Percentiles rank a stretch among this genome's conserved stretches.
Conservation (phyloP, 1,140 invertebrate genomes). For the Orchesella cincta region DNA sequence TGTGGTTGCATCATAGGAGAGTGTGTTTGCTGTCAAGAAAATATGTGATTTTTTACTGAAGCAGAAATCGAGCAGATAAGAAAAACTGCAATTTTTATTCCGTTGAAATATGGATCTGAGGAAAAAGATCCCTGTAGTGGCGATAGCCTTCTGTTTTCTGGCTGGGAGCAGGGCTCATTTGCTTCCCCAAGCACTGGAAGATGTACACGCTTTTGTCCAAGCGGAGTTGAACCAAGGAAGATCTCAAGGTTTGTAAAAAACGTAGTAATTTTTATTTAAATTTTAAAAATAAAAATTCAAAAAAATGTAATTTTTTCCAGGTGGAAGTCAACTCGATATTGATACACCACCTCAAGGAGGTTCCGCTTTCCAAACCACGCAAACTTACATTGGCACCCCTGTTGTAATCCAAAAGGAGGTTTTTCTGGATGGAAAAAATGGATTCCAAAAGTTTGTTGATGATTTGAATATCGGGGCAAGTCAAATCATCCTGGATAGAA, state of each 20-base stretch:
- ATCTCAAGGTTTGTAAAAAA: slow-evolving; percentile 18
- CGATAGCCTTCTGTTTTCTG: not conserved
- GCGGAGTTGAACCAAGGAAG: not conserved
- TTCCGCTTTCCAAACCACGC: not conserved
- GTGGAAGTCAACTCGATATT: not conserved
- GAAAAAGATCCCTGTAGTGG: not conserved
- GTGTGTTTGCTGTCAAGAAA: not conserved
- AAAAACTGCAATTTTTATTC: not conserved
- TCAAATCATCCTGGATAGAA: not conserved
- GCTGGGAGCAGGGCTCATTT: not conserved
- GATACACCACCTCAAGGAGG: not conserved
- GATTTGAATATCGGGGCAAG: not conserved
- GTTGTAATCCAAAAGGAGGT: not conserved
- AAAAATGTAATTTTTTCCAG: not conserved
- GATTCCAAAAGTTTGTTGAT: not conserved
- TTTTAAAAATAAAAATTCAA: not conserved
- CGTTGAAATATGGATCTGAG: not conserved
- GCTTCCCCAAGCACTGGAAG: slow-evolving; percentile 3
- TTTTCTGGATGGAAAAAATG: not conserved
- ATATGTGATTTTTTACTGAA: not conserved
- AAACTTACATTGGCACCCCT: not conserved
- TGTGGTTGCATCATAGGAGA: not conserved
- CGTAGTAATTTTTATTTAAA: not conserved
- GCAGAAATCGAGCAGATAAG: not conserved
- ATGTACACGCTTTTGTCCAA: slow-evolving; percentile 3